These are phyloP conservation scores for Protaetia brevitarsis DNA, from an alignment of 1,140 invertebrate genomes.

Conservation along the genomic window DNA sequence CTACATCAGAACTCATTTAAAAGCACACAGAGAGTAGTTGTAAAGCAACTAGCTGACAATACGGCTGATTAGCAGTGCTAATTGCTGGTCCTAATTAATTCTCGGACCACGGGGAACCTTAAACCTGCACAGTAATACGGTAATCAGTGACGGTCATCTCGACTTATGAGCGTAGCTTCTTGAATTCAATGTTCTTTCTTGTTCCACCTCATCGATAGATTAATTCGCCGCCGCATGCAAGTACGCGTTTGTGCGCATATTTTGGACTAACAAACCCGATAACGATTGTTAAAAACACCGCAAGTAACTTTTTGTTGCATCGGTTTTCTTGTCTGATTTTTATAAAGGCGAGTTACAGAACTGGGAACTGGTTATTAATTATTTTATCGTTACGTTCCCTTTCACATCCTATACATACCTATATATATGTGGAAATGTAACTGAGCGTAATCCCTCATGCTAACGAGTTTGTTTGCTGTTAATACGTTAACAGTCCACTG, in stretches of 20 bases:
- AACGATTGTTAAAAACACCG: not conserved
- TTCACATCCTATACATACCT: too few species aligned
- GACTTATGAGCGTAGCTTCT: not conserved
- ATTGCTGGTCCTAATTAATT: slow-evolving; percentile 32
- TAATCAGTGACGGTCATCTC: slow-evolving; percentile 15
- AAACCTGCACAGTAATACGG: slow-evolving; percentile 19
- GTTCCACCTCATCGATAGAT: not conserved
- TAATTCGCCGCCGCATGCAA: not conserved
- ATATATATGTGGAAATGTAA: too few species aligned
- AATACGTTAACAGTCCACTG: too few species aligned
- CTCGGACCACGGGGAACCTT: slow-evolving; percentile 20
- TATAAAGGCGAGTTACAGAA: too few species aligned
- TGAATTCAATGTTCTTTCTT: not conserved
- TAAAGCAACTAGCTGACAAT: slow-evolving; percentile 27
- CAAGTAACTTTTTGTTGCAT: not conserved
- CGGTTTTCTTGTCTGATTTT: too few species aligned
- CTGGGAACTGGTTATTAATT: too few species aligned
- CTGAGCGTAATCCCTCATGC: too few species aligned
- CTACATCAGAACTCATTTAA: slow-evolving; percentile 5
- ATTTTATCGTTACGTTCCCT: too few species aligned
- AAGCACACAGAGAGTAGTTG: not conserved
- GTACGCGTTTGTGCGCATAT: not conserved
- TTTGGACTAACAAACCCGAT: not conserved
- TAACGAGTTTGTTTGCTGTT: too few species aligned
- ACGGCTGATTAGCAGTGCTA: slow-evolving; percentile 29